phyloP scores from a whole-genome alignment of 2,888 invertebrate species.

The Brachylomia viminalis region DNA sequence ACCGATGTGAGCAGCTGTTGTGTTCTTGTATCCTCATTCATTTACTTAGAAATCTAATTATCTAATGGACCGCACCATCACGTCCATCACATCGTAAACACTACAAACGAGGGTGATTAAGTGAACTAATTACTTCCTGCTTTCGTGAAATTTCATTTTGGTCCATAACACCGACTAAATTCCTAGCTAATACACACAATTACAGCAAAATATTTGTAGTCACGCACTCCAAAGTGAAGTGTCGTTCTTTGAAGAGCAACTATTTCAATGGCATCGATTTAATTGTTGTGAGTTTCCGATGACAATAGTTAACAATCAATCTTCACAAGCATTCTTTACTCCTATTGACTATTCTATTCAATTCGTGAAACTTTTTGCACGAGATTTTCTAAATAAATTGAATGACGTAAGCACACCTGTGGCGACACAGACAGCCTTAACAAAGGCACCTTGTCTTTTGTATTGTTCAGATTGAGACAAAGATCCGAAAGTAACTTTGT shows the following conservation, averaged over 20 bases:
- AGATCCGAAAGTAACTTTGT: slow-evolving; percentile 45
- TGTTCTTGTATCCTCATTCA: slow-evolving; percentile 42
- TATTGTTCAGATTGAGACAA: slow-evolving; percentile 43
- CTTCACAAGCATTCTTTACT: slow-evolving; percentile 42
- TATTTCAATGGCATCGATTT: slow-evolving; percentile 30
- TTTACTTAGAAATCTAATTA: slow-evolving; percentile 63
- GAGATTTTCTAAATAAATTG: slow-evolving; percentile 40
- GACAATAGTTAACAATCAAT: slow-evolving; percentile 56
- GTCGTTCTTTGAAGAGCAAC: slow-evolving; percentile 28
- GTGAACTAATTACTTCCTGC: slow-evolving; percentile 55
- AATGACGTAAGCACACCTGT: slow-evolving; percentile 57
- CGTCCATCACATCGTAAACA: slow-evolving; percentile 51
- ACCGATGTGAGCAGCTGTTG: slow-evolving; percentile 34
- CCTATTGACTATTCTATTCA: slow-evolving; percentile 49
- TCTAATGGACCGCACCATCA: slow-evolving; percentile 50
- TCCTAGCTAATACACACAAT: slow-evolving; percentile 17
- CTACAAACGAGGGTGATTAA: slow-evolving; percentile 48
- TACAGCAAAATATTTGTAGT: slow-evolving; percentile 23
- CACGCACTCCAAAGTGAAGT: slow-evolving; percentile 33
- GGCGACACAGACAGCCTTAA: slow-evolving; percentile 44
- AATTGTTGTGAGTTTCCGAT: slow-evolving; percentile 54
- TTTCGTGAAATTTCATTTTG: slow-evolving; percentile 45
- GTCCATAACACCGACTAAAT: slow-evolving; percentile 31
- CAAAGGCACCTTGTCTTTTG: slow-evolving; percentile 55
- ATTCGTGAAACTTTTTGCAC: slow-evolving; percentile 45